A percentile compares a stretch with the other conserved stretches of the same genome.
phyloP scores from a whole-genome alignment of 2,113 vertebrate genomes.

The Psittacula cyanocephala region DNA sequence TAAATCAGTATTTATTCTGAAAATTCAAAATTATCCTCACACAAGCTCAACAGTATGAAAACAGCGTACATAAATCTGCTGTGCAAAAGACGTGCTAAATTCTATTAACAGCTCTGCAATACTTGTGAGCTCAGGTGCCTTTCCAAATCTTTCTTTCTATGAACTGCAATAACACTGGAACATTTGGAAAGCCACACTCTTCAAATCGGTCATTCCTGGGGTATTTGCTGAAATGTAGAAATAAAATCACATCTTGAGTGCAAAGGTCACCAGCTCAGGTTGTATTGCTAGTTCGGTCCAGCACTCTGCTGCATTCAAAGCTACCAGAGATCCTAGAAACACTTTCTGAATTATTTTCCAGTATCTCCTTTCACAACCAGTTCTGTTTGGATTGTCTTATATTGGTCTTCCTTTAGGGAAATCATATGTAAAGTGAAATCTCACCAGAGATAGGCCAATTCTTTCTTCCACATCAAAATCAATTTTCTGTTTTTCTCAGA shows the following conservation, averaged over 20 bases:
- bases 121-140: neutral
- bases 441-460: neutral
- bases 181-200: neutral
- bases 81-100: neutral
- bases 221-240: neutral
- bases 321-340: neutral
- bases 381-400: neutral
- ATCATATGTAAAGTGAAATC: neutral
- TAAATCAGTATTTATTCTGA: neutral
- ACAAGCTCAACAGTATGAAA: neutral
- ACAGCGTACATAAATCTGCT: neutral
- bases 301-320: neutral
- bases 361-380: neutral
- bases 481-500: neutral
- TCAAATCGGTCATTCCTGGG: neutral
- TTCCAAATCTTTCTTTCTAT: neutral
- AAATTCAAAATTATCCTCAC: neutral
- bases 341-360: neutral
- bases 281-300: fast-evolving
- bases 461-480: neutral
- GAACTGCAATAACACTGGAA: neutral
- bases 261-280: neutral
- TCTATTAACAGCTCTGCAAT: neutral
- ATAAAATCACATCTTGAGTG: neutral
- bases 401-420: neutral